Base-by-base conservation (phyloP, 2,888 invertebrate genomes). In the Leucophenga montana region DNA sequence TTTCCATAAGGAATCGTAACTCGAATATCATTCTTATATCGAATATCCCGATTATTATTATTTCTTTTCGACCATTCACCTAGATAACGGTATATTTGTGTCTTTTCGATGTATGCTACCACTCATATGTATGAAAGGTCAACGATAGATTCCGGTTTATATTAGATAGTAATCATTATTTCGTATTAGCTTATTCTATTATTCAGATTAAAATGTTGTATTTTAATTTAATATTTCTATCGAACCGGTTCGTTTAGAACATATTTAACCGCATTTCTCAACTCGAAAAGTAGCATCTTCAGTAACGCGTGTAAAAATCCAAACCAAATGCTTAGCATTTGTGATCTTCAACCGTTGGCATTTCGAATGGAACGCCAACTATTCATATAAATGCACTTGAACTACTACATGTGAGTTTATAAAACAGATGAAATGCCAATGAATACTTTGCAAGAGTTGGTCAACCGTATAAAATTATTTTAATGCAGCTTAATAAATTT, bases 81-180 rank as follows among this genome's bases (percentile, higher is more conserved):
- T n/a, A n/a, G n/a, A n/a, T n/a, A n/a, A n/a, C n/a, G n/a, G n/a
- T n/a, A n/a, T n/a, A n/a, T n/a, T n/a, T n/a, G n/a, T n/a, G n/a
- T n/a, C n/a, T n/a, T n/a, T n/a, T n/a, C n/a, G n/a, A n/a, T n/a
- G n/a, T n/a, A n/a, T n/a, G n/a, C n/a, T n/a, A n/a, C n/a, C n/a
- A 66, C 69, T 71, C 73, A 73, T 71, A 71, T 73, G 59, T 33
- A 59, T n/a, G 31, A 59, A 50, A 50, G 50, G 18, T 16, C 16
- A 1, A 70, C 67, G 66, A 73, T 70, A 27, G 4, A 27, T 27
- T 27, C 2, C 4, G 27, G 2, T 3, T 4, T 27, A 27, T 27
- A 27, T 27, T 27, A 2, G 27, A 27, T 27, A 4, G 3, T 27
- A 27, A 27, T 27, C 2, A 27, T 27, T 27, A 4, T 27, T n/a